Percentiles rank a stretch among this genome's conserved stretches.
These are phyloP conservation scores for Cyprinodon brontotheroides DNA, from an alignment of 2,113 vertebrate species.

Conservation along the genomic window DNA sequence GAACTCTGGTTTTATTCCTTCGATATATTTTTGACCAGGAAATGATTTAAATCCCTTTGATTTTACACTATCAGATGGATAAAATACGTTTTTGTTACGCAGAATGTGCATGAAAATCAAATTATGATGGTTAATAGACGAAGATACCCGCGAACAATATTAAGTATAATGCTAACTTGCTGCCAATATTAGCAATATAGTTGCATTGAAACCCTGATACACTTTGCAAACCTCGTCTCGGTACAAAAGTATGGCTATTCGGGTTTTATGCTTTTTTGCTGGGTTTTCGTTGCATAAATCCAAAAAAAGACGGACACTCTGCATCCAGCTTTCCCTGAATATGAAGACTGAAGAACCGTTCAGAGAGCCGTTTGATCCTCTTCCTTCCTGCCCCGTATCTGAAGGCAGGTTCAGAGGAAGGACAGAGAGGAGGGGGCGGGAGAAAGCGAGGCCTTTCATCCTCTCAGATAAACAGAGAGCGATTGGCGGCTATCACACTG, in stretches of 20 bases:
- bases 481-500: conserved; percentile 60
- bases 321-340: conserved; percentile 8
- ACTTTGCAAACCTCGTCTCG: not conserved
- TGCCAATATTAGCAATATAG: too few relatives aligned
- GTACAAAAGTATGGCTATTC: not conserved
- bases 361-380: conserved; percentile 48
- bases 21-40: too few relatives aligned
- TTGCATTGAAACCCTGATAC: not conserved
- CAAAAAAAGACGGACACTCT: not conserved
- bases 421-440: conserved; percentile 19
- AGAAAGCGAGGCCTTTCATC: conserved; percentile 39
- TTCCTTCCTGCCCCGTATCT: conserved; percentile 39
- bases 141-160: too few relatives aligned
- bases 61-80: too few relatives aligned
- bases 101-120: too few relatives aligned
- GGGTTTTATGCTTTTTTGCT: not conserved
- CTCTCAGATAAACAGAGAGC: conserved; percentile 46
- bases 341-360: conserved; percentile 15
- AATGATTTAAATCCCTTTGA: too few relatives aligned
- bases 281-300: conserved; percentile 30
- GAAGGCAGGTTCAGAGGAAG: conserved; percentile 43
- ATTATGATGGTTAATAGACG: too few relatives aligned
- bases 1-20: not conserved
- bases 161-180: too few relatives aligned
- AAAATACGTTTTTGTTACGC: too few relatives aligned